Conservation (phyloP, 2,888 invertebrate genomes). For the Chymomyza caudatula region DNA sequence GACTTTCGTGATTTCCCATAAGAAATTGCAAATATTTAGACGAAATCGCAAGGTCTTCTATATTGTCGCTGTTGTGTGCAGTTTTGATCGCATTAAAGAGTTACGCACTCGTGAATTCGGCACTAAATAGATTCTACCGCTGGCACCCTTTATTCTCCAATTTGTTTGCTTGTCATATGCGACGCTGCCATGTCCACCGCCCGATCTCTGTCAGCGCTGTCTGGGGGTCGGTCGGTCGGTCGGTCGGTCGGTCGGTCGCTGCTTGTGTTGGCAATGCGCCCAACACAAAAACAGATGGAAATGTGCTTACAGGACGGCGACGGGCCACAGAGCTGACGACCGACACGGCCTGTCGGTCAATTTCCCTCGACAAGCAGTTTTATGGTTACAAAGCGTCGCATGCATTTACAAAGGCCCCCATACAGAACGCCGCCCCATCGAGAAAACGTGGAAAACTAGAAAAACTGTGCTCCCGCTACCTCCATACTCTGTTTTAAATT, state of each 20-base stretch:
- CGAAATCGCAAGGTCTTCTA: neutral
- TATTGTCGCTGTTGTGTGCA: neutral
- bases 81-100: neutral
- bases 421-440: no score
- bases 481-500: constrained; percentile 48
- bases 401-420: constrained; percentile 20
- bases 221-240: neutral
- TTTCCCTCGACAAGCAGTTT: constrained; percentile 43
- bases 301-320: constrained; percentile 42
- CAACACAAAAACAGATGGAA: constrained; percentile 53
- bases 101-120: neutral
- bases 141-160: neutral
- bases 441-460: constrained; percentile 17
- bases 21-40: neutral
- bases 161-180: neutral
- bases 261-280: constrained; percentile 57
- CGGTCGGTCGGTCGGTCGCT: no score
- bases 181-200: no score
- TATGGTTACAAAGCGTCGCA: constrained; percentile 37
- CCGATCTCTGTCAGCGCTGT: neutral
- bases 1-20: neutral
- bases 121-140: neutral
- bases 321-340: neutral
- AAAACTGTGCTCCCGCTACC: constrained; percentile 13
- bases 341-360: constrained; percentile 53